Evolutionary conservation across 2,888 invertebrate species (phyloP).

Genomic region (Rhamnusium bicolor): DNA sequence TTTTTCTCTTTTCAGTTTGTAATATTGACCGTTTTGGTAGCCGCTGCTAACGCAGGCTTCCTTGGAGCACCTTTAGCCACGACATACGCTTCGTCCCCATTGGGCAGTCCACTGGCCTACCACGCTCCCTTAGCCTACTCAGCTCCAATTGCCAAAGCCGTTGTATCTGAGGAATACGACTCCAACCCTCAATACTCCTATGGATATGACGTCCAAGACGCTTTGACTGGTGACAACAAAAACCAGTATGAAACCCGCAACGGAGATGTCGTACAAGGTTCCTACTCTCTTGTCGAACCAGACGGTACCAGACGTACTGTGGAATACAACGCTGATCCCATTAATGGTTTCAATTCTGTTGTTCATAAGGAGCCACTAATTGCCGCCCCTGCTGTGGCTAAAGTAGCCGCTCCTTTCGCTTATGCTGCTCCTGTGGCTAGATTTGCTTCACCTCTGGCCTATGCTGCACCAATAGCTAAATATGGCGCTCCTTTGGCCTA

Average conservation of each 20-base stretch:
- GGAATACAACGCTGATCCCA: conserved; percentile 74
- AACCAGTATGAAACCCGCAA: conserved; percentile 77
- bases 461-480: conserved; percentile 36
- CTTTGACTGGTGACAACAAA: conserved; percentile 75
- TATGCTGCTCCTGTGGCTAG: neutral
- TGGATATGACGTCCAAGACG: conserved; percentile 75
- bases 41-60: neutral
- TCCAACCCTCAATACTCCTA: conserved; percentile 74
- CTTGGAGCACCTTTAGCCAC: neutral
- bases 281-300: conserved; percentile 74
- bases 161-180: conserved; percentile 64
- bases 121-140: conserved; percentile 59
- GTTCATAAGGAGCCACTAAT: conserved; percentile 72
- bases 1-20: neutral
- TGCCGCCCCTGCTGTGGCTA: conserved; percentile 59
- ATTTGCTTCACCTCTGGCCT: neutral
- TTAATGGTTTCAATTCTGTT: conserved; percentile 75
- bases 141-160: conserved; percentile 59
- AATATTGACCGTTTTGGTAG: conserved; percentile 9
- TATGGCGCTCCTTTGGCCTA: conserved; percentile 59
- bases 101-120: conserved; percentile 24
- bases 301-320: conserved; percentile 79
- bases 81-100: neutral
- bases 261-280: conserved; percentile 77
- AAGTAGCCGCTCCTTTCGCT: neutral